Evolutionary conservation across 2,113 vertebrate genomes (phyloP), one percentile per base, ranked within the genome.

Genomic region (Entelurus aequoreus): DNA sequence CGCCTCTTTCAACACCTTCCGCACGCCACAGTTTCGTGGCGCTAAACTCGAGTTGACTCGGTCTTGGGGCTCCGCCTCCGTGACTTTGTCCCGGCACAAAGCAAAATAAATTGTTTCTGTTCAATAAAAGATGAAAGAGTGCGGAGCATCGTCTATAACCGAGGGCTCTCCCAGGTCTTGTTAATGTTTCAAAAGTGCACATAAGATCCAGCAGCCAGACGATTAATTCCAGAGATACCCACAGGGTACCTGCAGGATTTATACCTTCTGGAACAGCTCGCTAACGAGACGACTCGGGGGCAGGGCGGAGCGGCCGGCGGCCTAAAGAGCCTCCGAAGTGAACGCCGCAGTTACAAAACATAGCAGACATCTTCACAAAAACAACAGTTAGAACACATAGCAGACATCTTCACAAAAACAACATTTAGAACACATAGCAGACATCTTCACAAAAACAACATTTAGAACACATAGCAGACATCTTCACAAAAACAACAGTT

Each of bases 51-150:
- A 28, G 28, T 28, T 46, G 10, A 46, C 42, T 11, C 6, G 10
- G 42, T 46, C 42, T 46, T 46, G 3, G 5, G 10, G 5, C 42
- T 46, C 42, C 42, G 10, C 10, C 42, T 46, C 42, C 28, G 14
- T 54, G 37, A 40, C 37, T 37, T 42, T 57, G 16, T 44, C 55
- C 35, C 49, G 50, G 15, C 84, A 84, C 85, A 16, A 81, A 87
- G 88, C 86, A 91, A 90, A 92, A 90, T 92, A 89, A 92, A 90
- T 90, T 91, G 88, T 90, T 89, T 92, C 87, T 90, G 86, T 88
- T 89, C 87, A 89, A 90, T 90, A 89, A 91, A 90, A 90, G 87
- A 89, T 91, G 89, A 90, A 89, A 92, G 83, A 79, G 76, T 81
- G 84, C 85, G 85, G 86, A 81, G 83, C 77, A 74, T 76, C 75